These are phyloP conservation scores for Lycophotia porphyrea DNA, from an alignment of 2,888 invertebrate genomes.

Conservation along the genomic window DNA sequence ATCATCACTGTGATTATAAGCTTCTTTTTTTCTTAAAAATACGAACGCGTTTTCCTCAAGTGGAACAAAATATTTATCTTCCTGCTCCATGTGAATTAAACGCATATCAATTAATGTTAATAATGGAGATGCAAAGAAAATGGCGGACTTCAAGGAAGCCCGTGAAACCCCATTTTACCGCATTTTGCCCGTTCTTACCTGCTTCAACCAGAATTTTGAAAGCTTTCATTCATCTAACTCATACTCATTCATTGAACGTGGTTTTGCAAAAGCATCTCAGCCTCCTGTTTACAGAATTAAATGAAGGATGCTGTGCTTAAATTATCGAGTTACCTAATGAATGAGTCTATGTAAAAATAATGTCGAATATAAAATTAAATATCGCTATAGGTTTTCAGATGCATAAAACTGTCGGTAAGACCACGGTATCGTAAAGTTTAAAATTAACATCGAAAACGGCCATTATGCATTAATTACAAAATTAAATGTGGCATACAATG, in stretches of 20 bases:
- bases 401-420: conserved; percentile 49
- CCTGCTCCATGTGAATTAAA: conserved; percentile 27
- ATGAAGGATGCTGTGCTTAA: conserved; percentile 23
- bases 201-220: conserved; percentile 51
- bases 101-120: conserved; percentile 52
- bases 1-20: conserved; percentile 17
- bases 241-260: conserved; percentile 57
- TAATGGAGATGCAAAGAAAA: conserved; percentile 47
- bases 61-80: conserved; percentile 29
- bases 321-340: conserved; percentile 18
- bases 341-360: conserved; percentile 25
- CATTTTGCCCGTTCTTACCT: conserved; percentile 47
- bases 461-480: conserved; percentile 45
- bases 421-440: conserved; percentile 28
- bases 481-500: conserved; percentile 56
- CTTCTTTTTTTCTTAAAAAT: conserved; percentile 28
- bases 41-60: conserved; percentile 31
- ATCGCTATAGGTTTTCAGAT: conserved; percentile 5
- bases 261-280: conserved; percentile 45
- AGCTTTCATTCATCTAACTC: conserved; percentile 60
- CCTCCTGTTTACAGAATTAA: conserved; percentile 23
- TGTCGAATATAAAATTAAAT: conserved; percentile 30
- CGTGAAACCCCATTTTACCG: conserved; percentile 38
- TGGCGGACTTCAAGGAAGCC: conserved; percentile 32
- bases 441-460: conserved; percentile 36